phyloP scores from a whole-genome alignment of 1,140 invertebrate genomes.

The Formica exsecta region DNA sequence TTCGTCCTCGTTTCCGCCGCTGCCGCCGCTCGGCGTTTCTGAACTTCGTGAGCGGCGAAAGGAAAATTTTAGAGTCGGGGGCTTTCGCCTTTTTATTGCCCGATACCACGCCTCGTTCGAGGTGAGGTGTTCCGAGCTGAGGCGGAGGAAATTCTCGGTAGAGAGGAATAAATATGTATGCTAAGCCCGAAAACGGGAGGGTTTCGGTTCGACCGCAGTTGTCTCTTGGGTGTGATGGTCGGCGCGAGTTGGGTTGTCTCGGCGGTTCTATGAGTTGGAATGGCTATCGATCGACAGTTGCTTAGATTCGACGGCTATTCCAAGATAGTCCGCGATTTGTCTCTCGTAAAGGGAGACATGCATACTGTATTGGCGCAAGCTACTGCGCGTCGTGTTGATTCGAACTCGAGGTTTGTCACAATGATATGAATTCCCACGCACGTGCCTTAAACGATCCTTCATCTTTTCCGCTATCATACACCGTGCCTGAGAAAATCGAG shows the following conservation, averaged over 20 bases:
- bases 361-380: background rate
- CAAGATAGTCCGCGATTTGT: slow-evolving; percentile 4
- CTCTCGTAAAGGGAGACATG: background rate
- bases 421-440: slow-evolving; percentile 41
- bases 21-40: background rate
- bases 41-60: slow-evolving; percentile 45
- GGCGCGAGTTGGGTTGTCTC: slow-evolving; percentile 14
- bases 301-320: slow-evolving; percentile 16
- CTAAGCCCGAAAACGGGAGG: slow-evolving; percentile 1
- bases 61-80: slow-evolving; percentile 42
- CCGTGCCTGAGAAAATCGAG: slow-evolving; percentile 33
- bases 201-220: slow-evolving; percentile 50
- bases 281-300: slow-evolving; percentile 40
- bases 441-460: slow-evolving; percentile 41
- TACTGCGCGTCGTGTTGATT: background rate
- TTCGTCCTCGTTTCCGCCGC: slow-evolving; percentile 18
- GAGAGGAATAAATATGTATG: slow-evolving; percentile 65
- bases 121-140: slow-evolving; percentile 2
- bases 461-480: slow-evolving; percentile 42
- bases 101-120: slow-evolving; percentile 47
- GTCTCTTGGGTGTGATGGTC: slow-evolving; percentile 40
- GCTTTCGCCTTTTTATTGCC: slow-evolving; percentile 49
- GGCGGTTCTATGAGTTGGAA: background rate
- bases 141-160: slow-evolving; percentile 35
- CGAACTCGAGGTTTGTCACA: background rate